phyloP scores from a whole-genome alignment of 2,888 invertebrate species.

The Peribatodes rhomboidaria region DNA sequence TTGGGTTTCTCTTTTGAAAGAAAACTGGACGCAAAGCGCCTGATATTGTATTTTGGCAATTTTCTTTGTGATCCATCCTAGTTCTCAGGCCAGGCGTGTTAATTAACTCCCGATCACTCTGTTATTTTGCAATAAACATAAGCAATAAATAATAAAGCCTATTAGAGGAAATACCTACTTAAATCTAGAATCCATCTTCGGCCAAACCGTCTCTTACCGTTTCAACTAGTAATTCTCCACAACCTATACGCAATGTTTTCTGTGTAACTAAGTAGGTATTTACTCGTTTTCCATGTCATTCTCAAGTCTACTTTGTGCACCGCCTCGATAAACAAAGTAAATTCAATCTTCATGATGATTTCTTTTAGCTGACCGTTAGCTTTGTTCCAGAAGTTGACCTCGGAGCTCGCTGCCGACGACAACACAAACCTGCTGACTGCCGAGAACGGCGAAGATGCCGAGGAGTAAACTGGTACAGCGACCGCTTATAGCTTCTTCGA shows the following conservation, averaged over 20 bases:
- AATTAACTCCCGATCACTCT: too few species aligned
- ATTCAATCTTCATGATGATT: neutral
- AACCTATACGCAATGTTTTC: too few species aligned
- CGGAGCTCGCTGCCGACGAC: slow-evolving; percentile 79
- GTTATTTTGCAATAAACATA: too few species aligned
- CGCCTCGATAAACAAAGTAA: neutral
- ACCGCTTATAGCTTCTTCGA: slow-evolving; percentile 65
- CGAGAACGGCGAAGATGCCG: slow-evolving; percentile 79
- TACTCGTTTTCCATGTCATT: too few species aligned
- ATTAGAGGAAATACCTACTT: too few species aligned
- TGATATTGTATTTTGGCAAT: neutral
- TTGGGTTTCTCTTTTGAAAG: too few species aligned
- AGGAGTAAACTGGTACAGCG: slow-evolving; percentile 65
- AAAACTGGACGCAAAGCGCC: slow-evolving; percentile 1
- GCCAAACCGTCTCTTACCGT: too few species aligned
- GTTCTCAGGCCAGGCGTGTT: too few species aligned
- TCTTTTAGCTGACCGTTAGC: slow-evolving; percentile 7
- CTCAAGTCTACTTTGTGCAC: neutral
- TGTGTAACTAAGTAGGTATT: too few species aligned
- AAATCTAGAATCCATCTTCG: too few species aligned
- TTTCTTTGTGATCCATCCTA: neutral
- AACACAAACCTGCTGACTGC: slow-evolving; percentile 82
- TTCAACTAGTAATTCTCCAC: too few species aligned
- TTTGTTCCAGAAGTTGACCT: slow-evolving; percentile 76
- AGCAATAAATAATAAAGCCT: too few species aligned